Evolutionary conservation across 2,888 invertebrate species (phyloP).

Genomic region (Calliphora vomitoria): DNA sequence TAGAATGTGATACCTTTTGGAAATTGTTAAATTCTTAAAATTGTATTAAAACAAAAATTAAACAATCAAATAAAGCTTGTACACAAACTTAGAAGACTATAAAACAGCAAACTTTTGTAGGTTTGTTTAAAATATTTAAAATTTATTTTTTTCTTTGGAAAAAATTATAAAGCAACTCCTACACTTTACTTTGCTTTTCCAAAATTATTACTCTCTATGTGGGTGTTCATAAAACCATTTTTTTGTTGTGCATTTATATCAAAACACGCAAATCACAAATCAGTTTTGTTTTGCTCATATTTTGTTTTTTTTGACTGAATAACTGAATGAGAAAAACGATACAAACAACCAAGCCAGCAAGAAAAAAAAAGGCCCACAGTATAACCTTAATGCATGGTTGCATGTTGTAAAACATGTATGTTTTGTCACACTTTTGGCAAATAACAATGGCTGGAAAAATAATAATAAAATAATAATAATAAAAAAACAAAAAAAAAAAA

Average conservation of each 20-base stretch:
- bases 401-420: conserved; percentile 73
- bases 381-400: conserved; percentile 72
- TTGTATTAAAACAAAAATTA: background rate
- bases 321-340: conserved; percentile 29
- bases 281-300: conserved; percentile 48
- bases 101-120: too few relatives aligned
- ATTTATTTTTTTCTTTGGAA: background rate
- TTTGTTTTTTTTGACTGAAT: conserved; percentile 22
- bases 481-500: conserved; percentile 28
- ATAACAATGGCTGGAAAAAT: conserved; percentile 70
- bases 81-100: too few relatives aligned
- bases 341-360: background rate
- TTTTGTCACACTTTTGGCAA: conserved; percentile 73
- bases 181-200: conserved; percentile 33
- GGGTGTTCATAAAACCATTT: conserved; percentile 62
- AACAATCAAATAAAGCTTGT: background rate
- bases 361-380: conserved; percentile 45
- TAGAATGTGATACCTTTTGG: conserved; percentile 73
- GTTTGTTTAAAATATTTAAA: background rate
- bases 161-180: conserved; percentile 35
- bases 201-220: conserved; percentile 41
- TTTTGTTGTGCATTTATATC: conserved; percentile 1
- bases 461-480: conserved; percentile 63
- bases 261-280: conserved; percentile 66
- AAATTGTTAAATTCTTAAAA: conserved; percentile 53